A percentile compares a stretch with the other conserved stretches of the same genome.
Conservation (phyloP, 1,140 invertebrate genomes). For the Drosophila lini region DNA sequence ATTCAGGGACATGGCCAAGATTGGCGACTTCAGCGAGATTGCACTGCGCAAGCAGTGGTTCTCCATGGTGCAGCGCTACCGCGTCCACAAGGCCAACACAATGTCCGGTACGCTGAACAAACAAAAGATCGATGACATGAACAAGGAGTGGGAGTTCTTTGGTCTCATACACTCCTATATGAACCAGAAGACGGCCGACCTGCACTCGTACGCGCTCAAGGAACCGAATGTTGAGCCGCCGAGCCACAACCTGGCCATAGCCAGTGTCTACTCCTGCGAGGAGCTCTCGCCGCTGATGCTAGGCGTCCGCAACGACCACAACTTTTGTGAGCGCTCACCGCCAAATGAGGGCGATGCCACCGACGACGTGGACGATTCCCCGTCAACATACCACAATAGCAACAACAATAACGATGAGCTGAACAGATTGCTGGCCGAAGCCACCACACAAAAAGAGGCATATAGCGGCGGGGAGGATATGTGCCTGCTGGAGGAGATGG, state of each 20-base stretch:
- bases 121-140: constrained; percentile 50
- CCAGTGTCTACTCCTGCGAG: constrained; percentile 45
- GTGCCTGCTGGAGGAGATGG: constrained; percentile 21
- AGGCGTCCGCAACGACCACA: constrained; percentile 58
- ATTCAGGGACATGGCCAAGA: constrained; percentile 61
- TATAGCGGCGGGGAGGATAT: constrained; percentile 1
- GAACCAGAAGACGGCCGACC: constrained; percentile 71
- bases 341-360: neutral
- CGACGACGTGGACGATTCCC: constrained; percentile 18
- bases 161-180: constrained; percentile 71
- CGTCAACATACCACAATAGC: neutral
- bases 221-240: constrained; percentile 55
- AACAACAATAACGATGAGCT: constrained; percentile 26
- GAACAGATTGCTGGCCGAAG: constrained; percentile 31
- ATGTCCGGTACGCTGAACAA: constrained; percentile 36
- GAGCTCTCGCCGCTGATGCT: constrained; percentile 36
- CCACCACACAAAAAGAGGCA: neutral
- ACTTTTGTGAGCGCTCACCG: constrained; percentile 32
- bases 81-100: constrained; percentile 62
- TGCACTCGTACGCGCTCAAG: constrained; percentile 79
- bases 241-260: constrained; percentile 43
- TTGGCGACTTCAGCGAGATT: constrained; percentile 69
- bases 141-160: constrained; percentile 80
- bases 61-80: constrained; percentile 71
- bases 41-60: constrained; percentile 78